A percentile compares a stretch with the other conserved stretches of the same genome.
phyloP scores from a whole-genome alignment of 2,888 invertebrate genomes.

The Nymphalis c-album region DNA sequence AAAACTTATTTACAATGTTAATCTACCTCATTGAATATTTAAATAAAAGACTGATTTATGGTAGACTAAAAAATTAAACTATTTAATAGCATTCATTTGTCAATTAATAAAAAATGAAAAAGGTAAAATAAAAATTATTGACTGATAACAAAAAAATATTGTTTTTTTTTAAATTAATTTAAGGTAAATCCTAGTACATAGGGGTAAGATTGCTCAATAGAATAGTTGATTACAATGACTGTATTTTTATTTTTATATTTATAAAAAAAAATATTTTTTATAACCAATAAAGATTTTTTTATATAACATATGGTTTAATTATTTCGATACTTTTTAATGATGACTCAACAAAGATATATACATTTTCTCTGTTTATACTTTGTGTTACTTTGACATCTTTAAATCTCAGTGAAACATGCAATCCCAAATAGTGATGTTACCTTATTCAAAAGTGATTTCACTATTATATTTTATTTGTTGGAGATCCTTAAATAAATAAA shows the following conservation, averaged over 20 bases:
- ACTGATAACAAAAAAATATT: too few species aligned
- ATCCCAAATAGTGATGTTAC: not conserved
- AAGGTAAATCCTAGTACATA: not conserved
- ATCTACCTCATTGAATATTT: not conserved
- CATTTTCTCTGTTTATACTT: too few species aligned
- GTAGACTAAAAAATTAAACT: not conserved
- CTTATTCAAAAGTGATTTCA: not conserved
- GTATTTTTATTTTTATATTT: not conserved
- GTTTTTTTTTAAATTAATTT: not conserved
- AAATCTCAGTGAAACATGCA: too few species aligned
- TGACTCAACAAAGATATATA: too few species aligned
- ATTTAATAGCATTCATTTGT: not conserved
- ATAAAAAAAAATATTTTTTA: constrained; percentile 5
- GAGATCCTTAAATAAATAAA: too few species aligned
- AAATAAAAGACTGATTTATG: not conserved
- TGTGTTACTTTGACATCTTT: too few species aligned
- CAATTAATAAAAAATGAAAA: not conserved
- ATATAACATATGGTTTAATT: constrained; percentile 3
- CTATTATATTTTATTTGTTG: too few species aligned
- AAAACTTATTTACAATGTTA: too few species aligned
- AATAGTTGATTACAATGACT: not conserved
- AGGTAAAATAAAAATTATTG: too few species aligned
- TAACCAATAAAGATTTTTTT: constrained; percentile 10
- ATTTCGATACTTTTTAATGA: not conserved
- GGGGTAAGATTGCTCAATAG: constrained; percentile 16